phyloP scores from a whole-genome alignment of 2,797 vertebrate genomes.

The Squalus acanthias region DNA sequence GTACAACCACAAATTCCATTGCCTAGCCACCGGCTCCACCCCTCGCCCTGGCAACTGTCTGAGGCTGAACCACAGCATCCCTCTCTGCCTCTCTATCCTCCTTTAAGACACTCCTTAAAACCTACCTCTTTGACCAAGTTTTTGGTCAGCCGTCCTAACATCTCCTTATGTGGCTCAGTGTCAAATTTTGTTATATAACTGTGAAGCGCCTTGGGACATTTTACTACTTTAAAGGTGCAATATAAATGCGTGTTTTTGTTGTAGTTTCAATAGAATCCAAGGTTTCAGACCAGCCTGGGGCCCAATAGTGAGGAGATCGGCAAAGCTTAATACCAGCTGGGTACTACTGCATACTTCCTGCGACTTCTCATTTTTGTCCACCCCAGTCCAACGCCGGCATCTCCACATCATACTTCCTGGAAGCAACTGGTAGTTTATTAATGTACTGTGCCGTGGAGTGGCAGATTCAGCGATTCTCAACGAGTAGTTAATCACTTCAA shows the following conservation, averaged over 20 bases:
- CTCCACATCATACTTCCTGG: not conserved
- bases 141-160: not conserved
- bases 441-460: too few species aligned
- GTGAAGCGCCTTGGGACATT: not conserved
- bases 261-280: not conserved
- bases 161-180: too few species aligned
- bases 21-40: too few species aligned
- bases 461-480: too few species aligned
- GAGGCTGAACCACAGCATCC: too few species aligned
- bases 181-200: not conserved
- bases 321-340: not conserved
- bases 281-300: not conserved
- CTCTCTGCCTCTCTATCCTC: too few species aligned
- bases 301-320: not conserved
- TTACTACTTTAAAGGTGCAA: not conserved
- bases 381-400: too few species aligned
- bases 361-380: too few species aligned
- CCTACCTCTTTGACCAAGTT: not conserved
- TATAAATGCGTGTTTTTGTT: not conserved
- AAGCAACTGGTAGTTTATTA: not conserved
- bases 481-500: not conserved
- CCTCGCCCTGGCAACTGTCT: too few species aligned
- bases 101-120: too few species aligned
- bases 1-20: too few species aligned
- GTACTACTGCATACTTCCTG: not conserved